Base-by-base conservation (phyloP, 2,113 vertebrate species). In the Strix aluco region DNA sequence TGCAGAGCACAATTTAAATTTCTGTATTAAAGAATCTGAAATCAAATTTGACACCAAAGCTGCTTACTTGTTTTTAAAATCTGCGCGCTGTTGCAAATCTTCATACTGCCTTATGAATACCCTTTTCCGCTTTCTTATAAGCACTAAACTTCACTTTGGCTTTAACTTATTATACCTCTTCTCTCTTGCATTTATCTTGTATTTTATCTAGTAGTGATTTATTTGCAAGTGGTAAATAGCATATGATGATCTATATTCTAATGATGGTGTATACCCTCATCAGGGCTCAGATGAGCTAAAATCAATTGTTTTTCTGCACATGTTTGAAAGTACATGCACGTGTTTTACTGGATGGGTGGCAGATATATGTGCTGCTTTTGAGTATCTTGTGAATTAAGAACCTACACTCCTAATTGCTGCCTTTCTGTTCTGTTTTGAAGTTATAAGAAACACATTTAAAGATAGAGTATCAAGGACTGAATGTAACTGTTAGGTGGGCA, bases 241-340 rank as follows among this genome's bases (percentile, higher is more conserved):
- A 46, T 36, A 47, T 54, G 34, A 34, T 16, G 22, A 47, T 49
- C 25, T 40, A 18, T 21, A 32, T n/a, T 40, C 19, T 62, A 47
- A 40, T 47, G 34, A 69, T 17, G 15, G 23, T 40, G 9, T 69
- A 40, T 34, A 77, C 29, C 16, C 11, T 55, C 8, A n/a, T 17
- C 4, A 4, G 38, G 40, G 14, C 23, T 67, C 40, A 81, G 17
- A 54, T 25, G 42, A 71, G 8, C 16, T 52, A 47, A 66, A 75
- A 90, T 57, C 10, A 19, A 10, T 47, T 34, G 20, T 1, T 59
- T 75, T 73, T 67, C 44, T 49, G n/a, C 7, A 30, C 4, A 16
- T 22, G 3, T 32, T 21, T 5, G 13, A 44, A 59, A 26, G 11
- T 69, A 47, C 30, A 67, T 11, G 5, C 1, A 0, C 1, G 5